These are phyloP conservation scores for Miniopterus natalensis DNA, from an alignment of 2,113 vertebrate genomes.

Conservation along the genomic window DNA sequence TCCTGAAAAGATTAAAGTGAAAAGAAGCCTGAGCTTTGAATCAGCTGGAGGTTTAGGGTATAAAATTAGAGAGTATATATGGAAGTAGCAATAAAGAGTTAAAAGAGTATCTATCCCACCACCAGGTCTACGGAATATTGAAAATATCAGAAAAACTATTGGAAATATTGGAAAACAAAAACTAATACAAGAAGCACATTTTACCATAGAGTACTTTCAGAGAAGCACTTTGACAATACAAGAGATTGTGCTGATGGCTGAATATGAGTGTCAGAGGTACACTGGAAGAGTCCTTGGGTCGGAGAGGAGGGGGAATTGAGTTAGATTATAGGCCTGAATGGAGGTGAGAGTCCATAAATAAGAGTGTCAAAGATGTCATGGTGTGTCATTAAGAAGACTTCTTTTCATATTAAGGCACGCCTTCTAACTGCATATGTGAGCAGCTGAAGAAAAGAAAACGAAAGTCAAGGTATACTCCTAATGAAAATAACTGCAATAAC, in stretches of 20 bases:
- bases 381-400: not conserved
- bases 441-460: not conserved
- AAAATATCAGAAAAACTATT: not conserved
- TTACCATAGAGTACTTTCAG: not conserved
- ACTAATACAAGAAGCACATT: not conserved
- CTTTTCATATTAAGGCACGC: not conserved
- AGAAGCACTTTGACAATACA: not conserved
- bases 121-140: not conserved
- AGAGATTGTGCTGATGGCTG: not conserved
- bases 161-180: not conserved
- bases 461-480: not conserved
- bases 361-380: not conserved
- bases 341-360: not conserved
- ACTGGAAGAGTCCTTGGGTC: not conserved
- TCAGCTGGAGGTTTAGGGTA: not conserved
- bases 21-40: not conserved
- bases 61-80: not conserved
- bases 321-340: not conserved
- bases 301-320: not conserved
- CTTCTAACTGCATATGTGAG: not conserved
- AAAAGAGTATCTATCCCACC: not conserved
- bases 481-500: not conserved
- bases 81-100: not conserved
- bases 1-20: not conserved
- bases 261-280: not conserved